A percentile compares a stretch with the other conserved stretches of the same genome.
Conservation (phyloP, 2,797 vertebrate genomes). For the Corythornis leucogaster region DNA sequence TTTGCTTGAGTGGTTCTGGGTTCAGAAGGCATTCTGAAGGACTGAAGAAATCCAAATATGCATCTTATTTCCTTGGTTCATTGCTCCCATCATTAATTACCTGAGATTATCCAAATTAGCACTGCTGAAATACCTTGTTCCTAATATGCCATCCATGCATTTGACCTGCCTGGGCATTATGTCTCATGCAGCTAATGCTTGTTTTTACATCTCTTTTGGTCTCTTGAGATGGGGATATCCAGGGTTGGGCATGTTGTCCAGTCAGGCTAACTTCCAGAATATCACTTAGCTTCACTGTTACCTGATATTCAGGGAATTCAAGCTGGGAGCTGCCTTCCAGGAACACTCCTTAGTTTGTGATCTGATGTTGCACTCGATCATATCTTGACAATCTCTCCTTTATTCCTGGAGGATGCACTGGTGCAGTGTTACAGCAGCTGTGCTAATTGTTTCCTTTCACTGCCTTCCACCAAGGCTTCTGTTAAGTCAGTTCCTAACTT, state of each 20-base stretch:
- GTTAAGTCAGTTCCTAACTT: not conserved
- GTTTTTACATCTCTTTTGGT: not conserved
- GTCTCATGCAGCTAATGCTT: not conserved
- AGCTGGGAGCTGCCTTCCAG: not conserved
- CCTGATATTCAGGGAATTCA: not conserved
- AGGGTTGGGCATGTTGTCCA: not conserved
- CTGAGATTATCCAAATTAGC: not conserved
- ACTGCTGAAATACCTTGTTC: not conserved
- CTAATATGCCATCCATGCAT: not conserved
- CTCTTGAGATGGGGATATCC: not conserved
- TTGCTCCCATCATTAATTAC: not conserved
- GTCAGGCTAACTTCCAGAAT: not conserved
- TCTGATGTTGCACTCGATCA: not conserved
- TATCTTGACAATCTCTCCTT: not conserved
- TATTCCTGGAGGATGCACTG: not conserved
- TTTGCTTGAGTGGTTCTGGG: not conserved
- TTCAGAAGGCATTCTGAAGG: not conserved
- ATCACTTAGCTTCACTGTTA: not conserved
- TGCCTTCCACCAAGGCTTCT: not conserved
- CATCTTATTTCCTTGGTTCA: not conserved
- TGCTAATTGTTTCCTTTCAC: not conserved
- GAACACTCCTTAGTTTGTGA: not conserved
- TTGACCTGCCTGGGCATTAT: not conserved
- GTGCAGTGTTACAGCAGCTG: accelerated
- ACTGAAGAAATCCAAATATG: not conserved